A percentile compares a stretch with the other conserved stretches of the same genome.
Conservation (phyloP, 2,797 vertebrate species). For the Fistularia tabacaria region DNA sequence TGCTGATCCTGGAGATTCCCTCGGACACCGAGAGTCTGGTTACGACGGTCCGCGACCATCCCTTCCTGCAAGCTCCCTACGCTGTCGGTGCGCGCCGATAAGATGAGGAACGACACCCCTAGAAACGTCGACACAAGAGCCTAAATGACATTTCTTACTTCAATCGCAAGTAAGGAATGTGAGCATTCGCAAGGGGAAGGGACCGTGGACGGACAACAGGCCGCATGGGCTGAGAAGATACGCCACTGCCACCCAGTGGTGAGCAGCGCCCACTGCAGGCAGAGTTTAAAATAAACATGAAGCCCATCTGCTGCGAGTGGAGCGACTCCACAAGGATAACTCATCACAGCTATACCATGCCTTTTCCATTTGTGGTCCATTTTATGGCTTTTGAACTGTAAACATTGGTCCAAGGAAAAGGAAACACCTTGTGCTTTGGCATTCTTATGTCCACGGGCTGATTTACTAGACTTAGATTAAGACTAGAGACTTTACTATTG, state of each 20-base stretch:
- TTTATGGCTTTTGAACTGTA: conserved; percentile 68
- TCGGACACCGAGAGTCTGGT: conserved; percentile 17
- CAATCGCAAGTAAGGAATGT: not conserved
- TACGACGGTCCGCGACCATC: not conserved
- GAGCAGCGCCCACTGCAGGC: conserved; percentile 18
- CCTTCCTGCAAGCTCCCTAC: not conserved
- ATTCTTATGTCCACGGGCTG: conserved; percentile 32
- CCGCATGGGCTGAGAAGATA: conserved; percentile 31
- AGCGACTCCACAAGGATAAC: conserved; percentile 57
- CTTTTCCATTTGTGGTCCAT: conserved; percentile 65
- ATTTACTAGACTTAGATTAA: conserved; percentile 29
- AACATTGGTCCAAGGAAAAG: conserved; percentile 62
- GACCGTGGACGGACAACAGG: too few relatives aligned
- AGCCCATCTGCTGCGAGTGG: conserved; percentile 45
- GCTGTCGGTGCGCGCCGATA: not conserved
- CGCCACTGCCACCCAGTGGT: conserved; percentile 72
- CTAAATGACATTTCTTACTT: not conserved
- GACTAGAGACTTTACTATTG: conserved; percentile 14
- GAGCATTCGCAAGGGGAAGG: not conserved
- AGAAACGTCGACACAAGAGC: conserved; percentile 5
- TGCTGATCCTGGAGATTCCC: conserved; percentile 34
- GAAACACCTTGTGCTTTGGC: conserved; percentile 53
- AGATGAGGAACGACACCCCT: not conserved
- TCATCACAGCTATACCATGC: conserved; percentile 55
- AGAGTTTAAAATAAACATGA: conserved; percentile 21